Evolutionary conservation across 2,888 invertebrate species (phyloP), one percentile per base, ranked within the genome.

Genomic region (Sarcophaga rosellei): DNA sequence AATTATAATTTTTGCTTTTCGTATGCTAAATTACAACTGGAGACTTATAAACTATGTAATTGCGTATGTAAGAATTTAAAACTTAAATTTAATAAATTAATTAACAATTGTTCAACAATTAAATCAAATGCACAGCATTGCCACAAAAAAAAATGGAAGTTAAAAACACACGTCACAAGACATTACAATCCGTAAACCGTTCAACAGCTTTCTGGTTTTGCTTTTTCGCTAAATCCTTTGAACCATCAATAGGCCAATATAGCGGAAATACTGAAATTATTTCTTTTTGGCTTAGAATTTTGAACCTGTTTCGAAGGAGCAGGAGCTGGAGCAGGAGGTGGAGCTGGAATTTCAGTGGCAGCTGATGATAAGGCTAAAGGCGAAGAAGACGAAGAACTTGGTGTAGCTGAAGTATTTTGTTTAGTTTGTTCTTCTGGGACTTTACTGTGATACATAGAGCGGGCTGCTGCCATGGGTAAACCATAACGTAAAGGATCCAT

Each of bases 231-330:
- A 3, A 3, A 59, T 20, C 8, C 12, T 57, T 11, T 53, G 17
- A 17, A 17, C 5, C 17, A 15, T 87, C 21, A 87, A 61, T 82
- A 88, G 21, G 93, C 93, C 87, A 93, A 90, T 88, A 93, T 93
- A 23, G 93, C 93, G 0, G 93, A 93, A 88, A 93, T 93, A 77
- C 93, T 92, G 80, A 93, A 93, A 81, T 91, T 92, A 77, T 91
- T 93, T 81, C 91, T 91, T 85, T 92, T 93, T n/a, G 87, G 53
- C 17, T 53, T 88, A 85, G 83, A 89, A 76, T 73, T 88, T 73
- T 20, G 87, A 61, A n/a, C 83, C 81, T 70, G 45, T 15, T 15
- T 53, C 4, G 15, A 45, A 11, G 89, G 88, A 5, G 74, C 45
- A 20, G 74, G 20, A 6, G 82, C 5, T 63, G 72, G 63, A 6